Evolutionary conservation across 35 echinoderm and acorn worm genomes (phyloP), one percentile per base, ranked within the genome.

Genomic region (Diadema setosum): DNA sequence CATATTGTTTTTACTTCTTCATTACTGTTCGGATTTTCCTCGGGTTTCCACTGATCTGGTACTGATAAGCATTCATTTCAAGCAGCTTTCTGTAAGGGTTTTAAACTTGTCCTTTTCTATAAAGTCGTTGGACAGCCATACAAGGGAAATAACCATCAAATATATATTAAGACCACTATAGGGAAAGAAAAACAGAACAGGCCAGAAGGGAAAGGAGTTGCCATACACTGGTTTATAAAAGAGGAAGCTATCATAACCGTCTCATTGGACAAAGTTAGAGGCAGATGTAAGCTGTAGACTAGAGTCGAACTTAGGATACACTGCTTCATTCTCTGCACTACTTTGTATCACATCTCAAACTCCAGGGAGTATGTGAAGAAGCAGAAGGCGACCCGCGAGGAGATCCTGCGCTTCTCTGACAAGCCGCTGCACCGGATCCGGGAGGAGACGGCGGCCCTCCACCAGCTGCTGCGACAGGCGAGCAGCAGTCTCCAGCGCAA

Each of bases 281-380:
- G 11, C 11, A 12, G 49, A 12, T 12, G 11, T 56, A 11, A 56
- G n/a, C n/a, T 56, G 49, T 11, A 12, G 49, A 12, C 49, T 56
- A 12, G 49, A 56, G 11, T 12, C 11, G n/a, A 56, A 56, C 11
- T 12, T 12, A 56, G n/a, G 11, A 12, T 56, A n/a, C 49, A 11
- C 11, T n/a, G 11, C n/a, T 11, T 56, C 11, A 56, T 11, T 56
- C 49, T 56, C n/a, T 56, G 11, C 11, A 12, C 21, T 65, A 26
- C 61, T 65, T 65, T 5, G 8, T 7, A n/a, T 57, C 21, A 14
- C n/a, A n/a, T 49, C 55, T 35, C 23, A 41, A 17, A 24, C 16
- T 65, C 32, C 81, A 99, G 96, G 64, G 81, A 89, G 15, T 94
- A 99, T 83, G 96, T 99, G 1, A 94, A 94, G 55, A 94, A 95